Evolutionary conservation across 2,113 vertebrate species (phyloP).

Genomic region (Apteryx mantelli): DNA sequence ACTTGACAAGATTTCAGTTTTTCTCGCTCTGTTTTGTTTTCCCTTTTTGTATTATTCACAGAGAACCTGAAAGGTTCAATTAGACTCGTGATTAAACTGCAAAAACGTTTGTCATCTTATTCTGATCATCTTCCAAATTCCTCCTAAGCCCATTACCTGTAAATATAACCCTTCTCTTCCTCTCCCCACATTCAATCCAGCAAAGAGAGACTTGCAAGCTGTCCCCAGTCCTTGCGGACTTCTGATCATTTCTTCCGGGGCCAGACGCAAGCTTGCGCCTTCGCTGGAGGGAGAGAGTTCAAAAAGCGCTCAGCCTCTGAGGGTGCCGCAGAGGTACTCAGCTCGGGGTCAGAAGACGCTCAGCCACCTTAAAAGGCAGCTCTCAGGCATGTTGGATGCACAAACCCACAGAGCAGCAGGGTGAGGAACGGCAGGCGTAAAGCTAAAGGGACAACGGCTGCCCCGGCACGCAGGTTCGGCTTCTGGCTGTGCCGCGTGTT

Average conservation of each 20-base stretch:
- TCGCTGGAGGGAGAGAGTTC: background rate
- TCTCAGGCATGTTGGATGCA: background rate
- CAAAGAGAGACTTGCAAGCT: accelerated
- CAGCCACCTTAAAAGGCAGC: background rate
- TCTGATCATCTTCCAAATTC: background rate
- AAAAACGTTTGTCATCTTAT: background rate
- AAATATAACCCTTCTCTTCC: background rate
- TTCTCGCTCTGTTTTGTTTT: background rate
- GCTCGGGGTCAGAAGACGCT: background rate
- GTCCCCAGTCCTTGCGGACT: too few relatives aligned
- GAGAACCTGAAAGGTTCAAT: background rate
- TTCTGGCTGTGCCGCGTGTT: background rate
- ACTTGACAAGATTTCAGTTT: background rate
- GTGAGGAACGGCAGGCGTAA: background rate
- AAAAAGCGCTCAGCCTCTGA: background rate
- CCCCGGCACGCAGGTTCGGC: background rate
- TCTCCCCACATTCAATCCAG: background rate
- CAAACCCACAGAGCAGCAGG: background rate
- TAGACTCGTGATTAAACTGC: background rate
- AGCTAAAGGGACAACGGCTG: background rate
- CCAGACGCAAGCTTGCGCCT: accelerated
- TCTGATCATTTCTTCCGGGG: background rate
- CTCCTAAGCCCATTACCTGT: background rate
- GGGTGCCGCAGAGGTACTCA: background rate
- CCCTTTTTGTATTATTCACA: background rate